Percentiles rank a stretch among this genome's conserved stretches.
These are phyloP conservation scores for Thalassaphorura encarpata DNA, from an alignment of 1,140 invertebrate species.

Conservation along the genomic window DNA sequence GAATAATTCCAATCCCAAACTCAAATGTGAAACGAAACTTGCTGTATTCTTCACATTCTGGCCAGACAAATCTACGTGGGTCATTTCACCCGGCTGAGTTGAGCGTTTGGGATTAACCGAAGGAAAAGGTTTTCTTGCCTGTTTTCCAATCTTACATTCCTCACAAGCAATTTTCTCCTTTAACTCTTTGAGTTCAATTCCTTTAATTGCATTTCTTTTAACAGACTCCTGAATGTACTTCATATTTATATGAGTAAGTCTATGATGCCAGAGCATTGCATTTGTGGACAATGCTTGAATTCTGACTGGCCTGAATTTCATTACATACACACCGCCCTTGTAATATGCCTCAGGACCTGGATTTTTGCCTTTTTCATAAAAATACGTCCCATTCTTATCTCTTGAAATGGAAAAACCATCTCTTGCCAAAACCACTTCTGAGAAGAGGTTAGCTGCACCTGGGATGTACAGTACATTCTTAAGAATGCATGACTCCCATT, in stretches of 20 bases:
- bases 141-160: not conserved
- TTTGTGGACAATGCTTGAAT: not conserved
- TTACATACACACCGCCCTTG: not conserved
- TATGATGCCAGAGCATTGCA: slow-evolving; percentile 12
- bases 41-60: too few relatives aligned
- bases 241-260: slow-evolving; percentile 16
- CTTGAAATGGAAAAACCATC: slow-evolving; percentile 9
- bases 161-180: not conserved
- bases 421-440: slow-evolving; percentile 2
- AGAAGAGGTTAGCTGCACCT: slow-evolving; percentile 14
- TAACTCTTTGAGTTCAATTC: not conserved
- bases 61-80: not conserved
- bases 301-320: not conserved
- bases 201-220: slow-evolving; percentile 8
- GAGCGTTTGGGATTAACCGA: not conserved
- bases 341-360: not conserved
- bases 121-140: not conserved
- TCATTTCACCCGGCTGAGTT: not conserved
- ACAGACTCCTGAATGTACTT: slow-evolving; percentile 10
- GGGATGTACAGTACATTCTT: slow-evolving; percentile 14
- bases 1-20: too few relatives aligned
- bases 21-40: too few relatives aligned
- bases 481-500: slow-evolving; percentile 5
- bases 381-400: not conserved
- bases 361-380: not conserved